Percentiles rank a stretch among this genome's conserved stretches.
Conservation (phyloP, 2,113 vertebrate species). For the Sylvia atricapilla region DNA sequence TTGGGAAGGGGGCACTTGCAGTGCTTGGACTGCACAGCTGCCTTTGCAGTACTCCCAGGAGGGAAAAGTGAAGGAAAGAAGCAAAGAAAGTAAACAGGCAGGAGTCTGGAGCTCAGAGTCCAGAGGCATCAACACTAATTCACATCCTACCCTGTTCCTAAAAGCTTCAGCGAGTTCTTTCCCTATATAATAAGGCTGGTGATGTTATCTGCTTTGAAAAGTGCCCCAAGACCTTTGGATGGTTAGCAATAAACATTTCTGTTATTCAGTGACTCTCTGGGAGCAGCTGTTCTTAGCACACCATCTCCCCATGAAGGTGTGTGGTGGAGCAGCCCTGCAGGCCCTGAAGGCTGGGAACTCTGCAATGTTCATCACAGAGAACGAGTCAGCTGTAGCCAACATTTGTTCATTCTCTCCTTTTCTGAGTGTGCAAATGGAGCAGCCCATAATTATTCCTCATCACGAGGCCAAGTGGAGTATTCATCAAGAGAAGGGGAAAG, state of each 20-base stretch:
- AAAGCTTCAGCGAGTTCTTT: not conserved
- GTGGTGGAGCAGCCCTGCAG: not conserved
- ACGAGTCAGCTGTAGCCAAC: not conserved
- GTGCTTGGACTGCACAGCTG: not conserved
- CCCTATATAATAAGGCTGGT: not conserved
- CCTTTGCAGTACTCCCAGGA: not conserved
- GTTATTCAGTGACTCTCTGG: not conserved
- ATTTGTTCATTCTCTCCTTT: not conserved
- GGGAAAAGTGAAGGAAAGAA: not conserved
- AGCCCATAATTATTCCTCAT: not conserved
- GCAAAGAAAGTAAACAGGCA: not conserved
- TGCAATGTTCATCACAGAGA: not conserved
- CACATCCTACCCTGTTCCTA: not conserved
- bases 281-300: not conserved
- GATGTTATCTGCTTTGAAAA: not conserved
- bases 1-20: not conserved
- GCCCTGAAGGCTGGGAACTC: not conserved
- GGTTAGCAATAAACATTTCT: not conserved
- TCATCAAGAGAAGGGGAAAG: not conserved
- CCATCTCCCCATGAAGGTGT: not conserved
- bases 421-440: constrained; percentile 20
- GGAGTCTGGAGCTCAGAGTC: not conserved
- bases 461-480: not conserved
- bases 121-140: not conserved
- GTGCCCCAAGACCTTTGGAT: not conserved